Percentiles rank a stretch among this genome's conserved stretches.
These are phyloP conservation scores for Anagrus nilaparvatae DNA, from an alignment of 1,140 invertebrate genomes.

Conservation along the genomic window DNA sequence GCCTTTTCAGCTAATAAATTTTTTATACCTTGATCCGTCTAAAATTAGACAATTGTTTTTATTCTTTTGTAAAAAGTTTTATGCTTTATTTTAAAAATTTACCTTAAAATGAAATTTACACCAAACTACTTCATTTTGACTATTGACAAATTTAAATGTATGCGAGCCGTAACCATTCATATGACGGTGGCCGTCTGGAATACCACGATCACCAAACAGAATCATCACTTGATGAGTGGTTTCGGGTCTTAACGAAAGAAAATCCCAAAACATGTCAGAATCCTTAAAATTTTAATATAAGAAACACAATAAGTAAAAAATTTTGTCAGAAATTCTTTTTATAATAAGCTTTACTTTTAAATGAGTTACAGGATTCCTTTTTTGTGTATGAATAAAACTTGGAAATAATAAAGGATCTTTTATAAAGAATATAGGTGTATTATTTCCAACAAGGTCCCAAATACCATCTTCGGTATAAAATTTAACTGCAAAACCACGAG, in stretches of 20 bases:
- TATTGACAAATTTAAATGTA: slow-evolving; percentile 88
- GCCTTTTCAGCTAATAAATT: slow-evolving; percentile 63
- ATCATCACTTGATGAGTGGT: slow-evolving; percentile 78
- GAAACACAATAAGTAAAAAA: not conserved
- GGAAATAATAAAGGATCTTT: slow-evolving; percentile 86
- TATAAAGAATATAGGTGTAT: slow-evolving; percentile 94
- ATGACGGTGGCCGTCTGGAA: slow-evolving; percentile 81
- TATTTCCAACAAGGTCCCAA: slow-evolving; percentile 94
- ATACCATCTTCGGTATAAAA: slow-evolving; percentile 94
- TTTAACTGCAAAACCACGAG: slow-evolving; percentile 88
- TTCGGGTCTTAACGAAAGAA: slow-evolving; percentile 79
- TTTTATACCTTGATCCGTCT: slow-evolving; percentile 75
- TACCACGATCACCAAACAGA: slow-evolving; percentile 83
- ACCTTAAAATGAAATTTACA: slow-evolving; percentile 91
- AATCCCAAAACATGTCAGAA: slow-evolving; percentile 93
- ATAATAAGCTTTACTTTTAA: slow-evolving; percentile 53
- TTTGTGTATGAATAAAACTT: slow-evolving; percentile 86
- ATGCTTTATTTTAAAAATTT: too few species aligned
- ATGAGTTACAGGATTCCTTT: slow-evolving; percentile 87
- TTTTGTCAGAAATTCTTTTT: not conserved
- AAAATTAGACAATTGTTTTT: slow-evolving; percentile 19
- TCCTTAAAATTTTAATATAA: slow-evolving; percentile 42
- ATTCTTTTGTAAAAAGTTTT: not conserved
- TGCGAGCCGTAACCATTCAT: slow-evolving; percentile 96
- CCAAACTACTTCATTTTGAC: slow-evolving; percentile 63